Base-by-base conservation (phyloP, 2,888 invertebrate genomes). In the Mythimna ferrago region DNA sequence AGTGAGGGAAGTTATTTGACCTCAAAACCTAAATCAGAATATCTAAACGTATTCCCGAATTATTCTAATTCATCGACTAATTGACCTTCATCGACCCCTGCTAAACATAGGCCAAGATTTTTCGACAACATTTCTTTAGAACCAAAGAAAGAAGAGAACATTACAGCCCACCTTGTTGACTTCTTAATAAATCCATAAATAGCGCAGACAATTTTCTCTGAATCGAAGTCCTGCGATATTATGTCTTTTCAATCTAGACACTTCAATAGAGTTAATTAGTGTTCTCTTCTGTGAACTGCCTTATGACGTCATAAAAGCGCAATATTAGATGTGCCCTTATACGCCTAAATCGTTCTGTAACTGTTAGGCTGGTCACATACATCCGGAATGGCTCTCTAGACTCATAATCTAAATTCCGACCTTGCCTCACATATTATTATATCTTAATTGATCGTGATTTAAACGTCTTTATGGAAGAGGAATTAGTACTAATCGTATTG, bases 261-360 rank as follows among this genome's bases (percentile, higher is more conserved):
- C 76, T 66, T 66, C 62, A 80, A 76, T 66, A 32, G 57, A 69
- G 56, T 66, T 70, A 66, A 76, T 76, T 75, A 76, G 58, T 51
- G 53, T n/a, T 63, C 51, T 63, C 65, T 63, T 56, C 69, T 75
- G 58, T 58, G 58, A 48, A 21, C 62, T 51, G 58, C 16, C 21
- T 57, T 78, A 51, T 76, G 76, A 62, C 57, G 57, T 80, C 53
- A 80, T 41, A 65, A 62, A 75, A 21, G 78, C 48, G 56, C 26
- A n/a, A 38, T 63, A 53, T 64, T 57, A 61, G 48, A 65, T 48
- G 38, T 67, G 53, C 64, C 66, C 41, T 67, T 76, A 60, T 10
- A 70, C 41, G 63, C 41, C 41, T 67, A 57, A 66, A 71, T 67
- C 16, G 56, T 70, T 81, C 66, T 32, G 21, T 32, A 21, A 56